Evolutionary conservation across 2,113 vertebrate genomes (phyloP).

Genomic region (Cebus imitator): DNA sequence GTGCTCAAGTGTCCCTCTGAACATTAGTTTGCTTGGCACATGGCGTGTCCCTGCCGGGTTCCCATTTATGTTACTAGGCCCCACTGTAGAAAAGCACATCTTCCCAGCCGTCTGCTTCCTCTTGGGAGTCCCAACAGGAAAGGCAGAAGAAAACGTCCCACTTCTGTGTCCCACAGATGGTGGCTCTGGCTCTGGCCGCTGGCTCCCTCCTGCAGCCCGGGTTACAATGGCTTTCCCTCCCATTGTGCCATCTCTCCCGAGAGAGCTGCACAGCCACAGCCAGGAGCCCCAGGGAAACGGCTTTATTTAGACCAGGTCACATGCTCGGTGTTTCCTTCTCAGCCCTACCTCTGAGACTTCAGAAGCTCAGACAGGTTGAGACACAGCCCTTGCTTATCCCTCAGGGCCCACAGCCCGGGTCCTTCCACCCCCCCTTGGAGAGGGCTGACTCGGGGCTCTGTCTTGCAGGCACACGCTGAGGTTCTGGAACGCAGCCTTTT

Average conservation of each 20-base stretch:
- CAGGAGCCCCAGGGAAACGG: no score
- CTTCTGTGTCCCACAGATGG: rapidly evolving
- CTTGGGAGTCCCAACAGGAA: neutral
- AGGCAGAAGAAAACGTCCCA: rapidly evolving
- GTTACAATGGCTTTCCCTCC: neutral
- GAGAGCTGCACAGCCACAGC: neutral
- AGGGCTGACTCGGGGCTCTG: rapidly evolving
- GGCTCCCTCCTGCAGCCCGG: no score
- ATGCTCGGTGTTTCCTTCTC: rapidly evolving
- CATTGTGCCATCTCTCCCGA: rapidly evolving
- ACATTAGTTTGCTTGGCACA: neutral
- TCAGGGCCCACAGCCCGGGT: rapidly evolving
- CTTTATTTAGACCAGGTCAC: neutral
- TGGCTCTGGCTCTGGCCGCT: neutral
- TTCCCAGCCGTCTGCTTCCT: neutral
- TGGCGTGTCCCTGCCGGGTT: neutral
- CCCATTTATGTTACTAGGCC: neutral
- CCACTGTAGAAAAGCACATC: neutral
- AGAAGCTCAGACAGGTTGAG: neutral
- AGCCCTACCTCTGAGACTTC: neutral
- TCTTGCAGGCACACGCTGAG: slow-evolving; percentile 92
- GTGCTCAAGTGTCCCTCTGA: no score
- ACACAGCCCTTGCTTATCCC: rapidly evolving
- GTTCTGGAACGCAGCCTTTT: slow-evolving; percentile 98
- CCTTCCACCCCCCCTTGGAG: rapidly evolving